Evolutionary conservation across 2,113 vertebrate species (phyloP).

Genomic region (Lagopus muta): DNA sequence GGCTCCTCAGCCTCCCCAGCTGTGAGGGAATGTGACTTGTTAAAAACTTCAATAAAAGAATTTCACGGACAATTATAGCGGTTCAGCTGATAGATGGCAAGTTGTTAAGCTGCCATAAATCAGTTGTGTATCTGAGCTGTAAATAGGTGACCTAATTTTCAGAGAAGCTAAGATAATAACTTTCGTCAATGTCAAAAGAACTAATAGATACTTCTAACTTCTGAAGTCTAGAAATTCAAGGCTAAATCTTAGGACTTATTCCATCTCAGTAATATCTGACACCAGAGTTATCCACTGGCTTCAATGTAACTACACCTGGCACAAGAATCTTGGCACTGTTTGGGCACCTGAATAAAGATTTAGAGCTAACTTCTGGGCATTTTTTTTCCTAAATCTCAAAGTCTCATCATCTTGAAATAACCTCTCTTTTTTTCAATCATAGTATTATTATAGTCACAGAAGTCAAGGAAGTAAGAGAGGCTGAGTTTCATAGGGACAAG

Average conservation of each 20-base stretch:
- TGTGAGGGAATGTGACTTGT: slow-evolving; percentile 68
- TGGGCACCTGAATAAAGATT: neutral
- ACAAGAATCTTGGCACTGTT: neutral
- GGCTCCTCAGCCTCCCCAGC: slow-evolving; percentile 30
- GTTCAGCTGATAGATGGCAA: slow-evolving; percentile 60
- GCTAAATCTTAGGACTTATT: neutral
- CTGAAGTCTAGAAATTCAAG: neutral
- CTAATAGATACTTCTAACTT: neutral
- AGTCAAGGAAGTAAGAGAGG: neutral
- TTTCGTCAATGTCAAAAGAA: slow-evolving; percentile 29
- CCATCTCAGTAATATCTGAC: neutral
- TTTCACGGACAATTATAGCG: slow-evolving; percentile 65
- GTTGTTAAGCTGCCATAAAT: slow-evolving; percentile 71
- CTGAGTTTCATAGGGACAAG: neutral
- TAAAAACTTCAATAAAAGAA: slow-evolving; percentile 65
- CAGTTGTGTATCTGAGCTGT: slow-evolving; percentile 56
- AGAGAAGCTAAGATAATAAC: slow-evolving; percentile 43
- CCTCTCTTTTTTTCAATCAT: neutral
- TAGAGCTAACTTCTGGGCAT: neutral
- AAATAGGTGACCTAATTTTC: slow-evolving; percentile 66
- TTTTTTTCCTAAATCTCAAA: neutral
- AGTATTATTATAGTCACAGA: neutral
- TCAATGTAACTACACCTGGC: neutral
- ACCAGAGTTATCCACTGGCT: neutral
- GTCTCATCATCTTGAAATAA: neutral